A percentile compares a stretch with the other conserved stretches of the same genome.
Evolutionary conservation across 2,888 invertebrate species (phyloP).

Genomic region (Syrphus vitripennis): DNA sequence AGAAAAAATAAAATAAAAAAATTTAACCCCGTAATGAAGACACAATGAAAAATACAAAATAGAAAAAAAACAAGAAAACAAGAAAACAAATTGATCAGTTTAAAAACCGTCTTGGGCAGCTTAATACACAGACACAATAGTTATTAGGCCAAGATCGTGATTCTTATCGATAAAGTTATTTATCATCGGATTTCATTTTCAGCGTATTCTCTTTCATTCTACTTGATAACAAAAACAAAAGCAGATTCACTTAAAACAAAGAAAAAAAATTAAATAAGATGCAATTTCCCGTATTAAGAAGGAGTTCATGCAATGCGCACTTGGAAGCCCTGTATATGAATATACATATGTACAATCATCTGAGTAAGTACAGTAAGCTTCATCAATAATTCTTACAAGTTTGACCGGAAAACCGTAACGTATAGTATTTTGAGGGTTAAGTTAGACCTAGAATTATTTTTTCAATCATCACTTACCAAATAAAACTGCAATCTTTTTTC

Average conservation of each 20-base stretch:
- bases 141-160: conserved; percentile 70
- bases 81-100: conserved; percentile 33
- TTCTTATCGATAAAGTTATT: conserved; percentile 69
- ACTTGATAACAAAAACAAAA: conserved; percentile 56
- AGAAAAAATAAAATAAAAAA: conserved; percentile 42
- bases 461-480: conserved; percentile 38
- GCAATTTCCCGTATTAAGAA: conserved; percentile 64
- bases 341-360: background rate
- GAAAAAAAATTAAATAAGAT: conserved; percentile 28
- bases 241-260: conserved; percentile 15
- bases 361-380: background rate
- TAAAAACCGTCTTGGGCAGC: conserved; percentile 15
- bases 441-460: background rate
- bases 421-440: conserved; percentile 16
- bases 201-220: conserved; percentile 37
- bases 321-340: background rate
- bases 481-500: conserved; percentile 47
- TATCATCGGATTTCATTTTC: conserved; percentile 65
- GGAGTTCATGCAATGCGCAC: conserved; percentile 36
- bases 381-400: conserved; percentile 50
- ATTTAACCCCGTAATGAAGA: conserved; percentile 50
- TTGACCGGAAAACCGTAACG: conserved; percentile 59
- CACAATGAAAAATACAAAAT: too few species aligned
- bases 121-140: conserved; percentile 37
- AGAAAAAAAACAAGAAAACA: conserved; percentile 36